phyloP scores from a whole-genome alignment of 1,140 invertebrate genomes.

The Drosophila athabasca region DNA sequence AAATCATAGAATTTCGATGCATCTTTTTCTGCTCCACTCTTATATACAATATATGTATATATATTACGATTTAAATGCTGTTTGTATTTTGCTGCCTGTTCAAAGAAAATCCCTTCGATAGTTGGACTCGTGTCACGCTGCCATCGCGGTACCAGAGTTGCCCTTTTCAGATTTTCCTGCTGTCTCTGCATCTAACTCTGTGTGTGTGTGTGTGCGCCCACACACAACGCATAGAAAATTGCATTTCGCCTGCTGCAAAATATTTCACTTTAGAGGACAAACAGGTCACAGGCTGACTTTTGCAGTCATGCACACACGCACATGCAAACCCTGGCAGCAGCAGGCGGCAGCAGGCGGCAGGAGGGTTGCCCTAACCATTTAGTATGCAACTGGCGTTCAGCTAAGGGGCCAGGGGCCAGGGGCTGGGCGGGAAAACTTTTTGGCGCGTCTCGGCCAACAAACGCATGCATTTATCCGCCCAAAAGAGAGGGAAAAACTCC shows the following conservation, averaged over 20 bases:
- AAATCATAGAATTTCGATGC: too few species aligned
- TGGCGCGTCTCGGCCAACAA: conserved; percentile 75
- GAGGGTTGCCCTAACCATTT: conserved; percentile 43
- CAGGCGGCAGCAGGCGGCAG: background rate
- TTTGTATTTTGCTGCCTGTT: too few species aligned
- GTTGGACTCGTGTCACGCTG: background rate
- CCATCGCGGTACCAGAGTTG: too few species aligned
- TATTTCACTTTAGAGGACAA: conserved; percentile 83
- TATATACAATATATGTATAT: too few species aligned
- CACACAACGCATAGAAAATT: conserved; percentile 65
- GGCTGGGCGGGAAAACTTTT: conserved; percentile 56
- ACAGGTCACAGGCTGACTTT: conserved; percentile 83
- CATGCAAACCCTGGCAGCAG: conserved; percentile 22
- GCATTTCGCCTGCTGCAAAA: conserved; percentile 75
- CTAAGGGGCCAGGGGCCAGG: background rate
- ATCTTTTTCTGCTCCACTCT: too few species aligned
- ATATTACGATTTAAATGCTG: too few species aligned
- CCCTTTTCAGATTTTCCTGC: background rate
- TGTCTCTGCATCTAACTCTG: background rate
- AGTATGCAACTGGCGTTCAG: conserved; percentile 72
- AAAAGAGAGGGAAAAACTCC: conserved; percentile 20
- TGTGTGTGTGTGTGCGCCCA: conserved; percentile 31
- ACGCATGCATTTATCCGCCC: conserved; percentile 65
- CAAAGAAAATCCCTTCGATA: background rate
- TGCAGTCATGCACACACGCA: conserved; percentile 48